Percentiles rank a stretch among this genome's conserved stretches.
phyloP scores from a whole-genome alignment of 92 coral and sea anemone species.

The Epizoanthus rinbou region DNA sequence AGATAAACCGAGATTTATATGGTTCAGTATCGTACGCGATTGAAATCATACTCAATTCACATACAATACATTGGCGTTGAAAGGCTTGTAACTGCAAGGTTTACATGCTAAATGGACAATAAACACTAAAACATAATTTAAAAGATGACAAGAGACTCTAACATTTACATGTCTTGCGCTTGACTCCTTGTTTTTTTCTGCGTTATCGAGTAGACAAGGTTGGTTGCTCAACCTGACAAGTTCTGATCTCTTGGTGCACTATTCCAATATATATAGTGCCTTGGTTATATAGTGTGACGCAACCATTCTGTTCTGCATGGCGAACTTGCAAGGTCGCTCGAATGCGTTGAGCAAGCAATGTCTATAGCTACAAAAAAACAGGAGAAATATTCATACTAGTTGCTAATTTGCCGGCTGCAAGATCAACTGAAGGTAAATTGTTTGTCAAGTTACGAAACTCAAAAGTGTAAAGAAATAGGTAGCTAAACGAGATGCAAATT shows the following conservation, averaged over 20 bases:
- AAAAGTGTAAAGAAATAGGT: not conserved
- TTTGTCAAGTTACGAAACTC: slow-evolving; percentile 8
- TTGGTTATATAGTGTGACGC: not conserved
- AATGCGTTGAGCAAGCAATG: not conserved
- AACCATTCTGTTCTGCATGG: slow-evolving; percentile 23
- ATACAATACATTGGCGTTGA: not conserved
- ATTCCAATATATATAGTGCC: slow-evolving; percentile 32
- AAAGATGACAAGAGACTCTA: slow-evolving; percentile 25
- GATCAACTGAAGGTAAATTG: slow-evolving; percentile 17
- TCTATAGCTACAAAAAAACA: slow-evolving; percentile 20
- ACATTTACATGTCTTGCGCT: slow-evolving; percentile 12
- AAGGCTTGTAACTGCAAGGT: slow-evolving; percentile 9
- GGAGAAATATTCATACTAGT: not conserved
- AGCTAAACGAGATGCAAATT: not conserved
- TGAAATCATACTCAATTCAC: not conserved
- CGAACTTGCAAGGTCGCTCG: not conserved
- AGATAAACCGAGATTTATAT: slow-evolving; percentile 15
- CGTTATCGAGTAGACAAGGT: slow-evolving; percentile 28
- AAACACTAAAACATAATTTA: slow-evolving; percentile 11
- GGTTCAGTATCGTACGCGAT: not conserved
- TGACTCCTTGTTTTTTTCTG: slow-evolving; percentile 25
- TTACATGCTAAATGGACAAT: slow-evolving; percentile 17
- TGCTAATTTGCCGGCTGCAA: not conserved
- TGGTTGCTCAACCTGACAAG: slow-evolving; percentile 26
- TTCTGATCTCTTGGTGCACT: slow-evolving; percentile 29